Percentiles rank a stretch among this genome's conserved stretches.
phyloP scores from a whole-genome alignment of 1,140 invertebrate genomes.

The Chironomus striatipennis region DNA sequence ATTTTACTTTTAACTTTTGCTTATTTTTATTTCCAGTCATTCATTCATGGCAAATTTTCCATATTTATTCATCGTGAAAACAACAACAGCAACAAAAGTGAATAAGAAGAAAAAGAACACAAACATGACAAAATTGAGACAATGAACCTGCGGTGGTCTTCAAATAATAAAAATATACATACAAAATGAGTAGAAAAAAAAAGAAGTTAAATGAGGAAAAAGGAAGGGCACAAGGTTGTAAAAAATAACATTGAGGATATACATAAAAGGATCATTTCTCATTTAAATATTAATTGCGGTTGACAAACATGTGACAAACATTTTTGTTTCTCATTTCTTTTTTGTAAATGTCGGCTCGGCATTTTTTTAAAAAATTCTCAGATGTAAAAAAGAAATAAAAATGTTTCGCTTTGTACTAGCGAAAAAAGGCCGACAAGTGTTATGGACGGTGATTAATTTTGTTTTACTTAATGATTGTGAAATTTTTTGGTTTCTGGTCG shows the following conservation, averaged over 20 bases:
- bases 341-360: not conserved
- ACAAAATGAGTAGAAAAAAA: not conserved
- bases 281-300: constrained; percentile 24
- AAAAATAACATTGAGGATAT: not conserved
- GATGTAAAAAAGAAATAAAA: too few species aligned
- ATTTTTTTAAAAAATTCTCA: too few species aligned
- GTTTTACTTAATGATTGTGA: too few species aligned
- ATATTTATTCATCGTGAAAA: too few species aligned
- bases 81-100: not conserved
- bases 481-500: too few species aligned
- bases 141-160: constrained; percentile 14
- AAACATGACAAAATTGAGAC: constrained; percentile 8
- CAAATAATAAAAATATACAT: not conserved
- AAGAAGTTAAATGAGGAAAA: not conserved
- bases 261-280: constrained; percentile 20
- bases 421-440: too few species aligned
- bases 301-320: constrained; percentile 23
- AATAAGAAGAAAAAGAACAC: not conserved
- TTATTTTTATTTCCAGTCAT: not conserved
- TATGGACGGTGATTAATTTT: too few species aligned
- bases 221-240: constrained; percentile 22
- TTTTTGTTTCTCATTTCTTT: not conserved
- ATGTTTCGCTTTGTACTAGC: too few species aligned
- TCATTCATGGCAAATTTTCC: not conserved
- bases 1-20: not conserved